These are phyloP conservation scores for Psilopsiagon aurifrons DNA, from an alignment of 2,113 vertebrate species.

Conservation along the genomic window DNA sequence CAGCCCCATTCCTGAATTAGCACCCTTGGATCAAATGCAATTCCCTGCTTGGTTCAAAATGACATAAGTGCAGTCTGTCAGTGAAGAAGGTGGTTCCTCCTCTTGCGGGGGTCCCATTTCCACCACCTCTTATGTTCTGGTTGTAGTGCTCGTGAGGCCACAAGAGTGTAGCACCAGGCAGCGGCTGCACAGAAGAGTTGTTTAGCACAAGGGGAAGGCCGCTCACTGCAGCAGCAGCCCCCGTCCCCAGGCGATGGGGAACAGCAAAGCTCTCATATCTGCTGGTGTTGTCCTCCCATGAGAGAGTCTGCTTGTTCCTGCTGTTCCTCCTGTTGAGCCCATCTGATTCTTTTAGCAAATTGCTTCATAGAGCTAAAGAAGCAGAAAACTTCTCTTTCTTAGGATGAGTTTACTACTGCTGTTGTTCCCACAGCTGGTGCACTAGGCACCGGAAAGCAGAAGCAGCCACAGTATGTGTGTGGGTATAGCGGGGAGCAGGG, in stretches of 20 bases:
- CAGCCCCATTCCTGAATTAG: background rate
- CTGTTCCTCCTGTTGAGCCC: background rate
- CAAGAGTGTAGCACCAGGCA: background rate
- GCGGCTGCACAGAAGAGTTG: background rate
- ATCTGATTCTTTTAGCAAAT: background rate
- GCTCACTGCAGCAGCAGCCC: background rate
- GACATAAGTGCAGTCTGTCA: background rate
- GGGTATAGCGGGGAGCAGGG: background rate
- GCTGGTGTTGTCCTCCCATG: background rate
- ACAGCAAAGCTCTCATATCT: background rate
- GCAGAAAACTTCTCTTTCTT: background rate
- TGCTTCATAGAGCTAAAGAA: background rate
- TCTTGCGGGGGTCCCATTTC: background rate
- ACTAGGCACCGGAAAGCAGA: fast-evolving
- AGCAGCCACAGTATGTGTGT: background rate
- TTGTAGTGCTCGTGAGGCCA: background rate
- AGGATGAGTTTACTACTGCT: background rate
- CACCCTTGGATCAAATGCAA: background rate
- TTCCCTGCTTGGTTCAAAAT: background rate
- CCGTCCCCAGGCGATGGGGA: background rate
- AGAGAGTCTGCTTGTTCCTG: background rate
- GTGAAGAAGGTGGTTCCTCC: background rate
- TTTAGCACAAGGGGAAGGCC: background rate
- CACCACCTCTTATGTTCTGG: background rate
- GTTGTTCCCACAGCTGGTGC: background rate